Percentiles rank a stretch among this genome's conserved stretches.
These are phyloP conservation scores for Torymus texanus DNA, from an alignment of 2,888 invertebrate species.

Conservation along the genomic window DNA sequence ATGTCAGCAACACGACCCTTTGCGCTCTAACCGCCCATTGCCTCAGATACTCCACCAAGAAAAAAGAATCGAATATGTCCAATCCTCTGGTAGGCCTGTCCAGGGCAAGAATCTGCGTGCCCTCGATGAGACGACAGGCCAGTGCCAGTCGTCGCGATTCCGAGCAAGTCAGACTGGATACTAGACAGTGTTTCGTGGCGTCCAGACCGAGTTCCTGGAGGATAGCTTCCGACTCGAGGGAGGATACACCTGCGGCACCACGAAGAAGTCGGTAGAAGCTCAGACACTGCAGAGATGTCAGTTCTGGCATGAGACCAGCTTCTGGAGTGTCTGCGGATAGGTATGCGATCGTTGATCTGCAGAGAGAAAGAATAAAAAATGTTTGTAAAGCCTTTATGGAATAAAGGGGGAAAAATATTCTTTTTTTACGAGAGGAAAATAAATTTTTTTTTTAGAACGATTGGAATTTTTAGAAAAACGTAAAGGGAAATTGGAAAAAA, in stretches of 20 bases:
- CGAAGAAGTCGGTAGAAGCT: slow-evolving; percentile 88
- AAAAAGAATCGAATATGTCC: slow-evolving; percentile 97
- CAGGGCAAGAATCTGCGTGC: slow-evolving; percentile 89
- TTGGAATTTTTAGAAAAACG: too few species aligned
- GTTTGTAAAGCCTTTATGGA: too few species aligned
- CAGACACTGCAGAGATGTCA: slow-evolving; percentile 93
- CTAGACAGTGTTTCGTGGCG: slow-evolving; percentile 91
- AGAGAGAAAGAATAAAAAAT: too few species aligned
- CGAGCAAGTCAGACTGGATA: slow-evolving; percentile 89
- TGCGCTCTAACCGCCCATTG: slow-evolving; percentile 88
- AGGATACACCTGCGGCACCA: slow-evolving; percentile 80
- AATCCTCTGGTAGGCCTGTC: slow-evolving; percentile 92
- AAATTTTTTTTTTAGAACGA: too few species aligned
- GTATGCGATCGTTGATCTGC: slow-evolving; percentile 83
- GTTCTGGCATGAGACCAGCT: slow-evolving; percentile 86
- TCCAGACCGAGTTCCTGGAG: slow-evolving; percentile 94
- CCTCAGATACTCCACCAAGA: slow-evolving; percentile 93
- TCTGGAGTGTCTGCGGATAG: slow-evolving; percentile 85
- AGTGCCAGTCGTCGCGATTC: slow-evolving; percentile 91
- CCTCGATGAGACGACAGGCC: slow-evolving; percentile 90
- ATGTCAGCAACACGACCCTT: slow-evolving; percentile 90
- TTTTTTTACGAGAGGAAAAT: too few species aligned
- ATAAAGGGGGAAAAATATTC: too few species aligned
- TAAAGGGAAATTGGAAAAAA: too few species aligned
- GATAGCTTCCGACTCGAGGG: slow-evolving; percentile 85